Conservation (phyloP, 2,888 invertebrate genomes). For the Odontocerum albicorne region DNA sequence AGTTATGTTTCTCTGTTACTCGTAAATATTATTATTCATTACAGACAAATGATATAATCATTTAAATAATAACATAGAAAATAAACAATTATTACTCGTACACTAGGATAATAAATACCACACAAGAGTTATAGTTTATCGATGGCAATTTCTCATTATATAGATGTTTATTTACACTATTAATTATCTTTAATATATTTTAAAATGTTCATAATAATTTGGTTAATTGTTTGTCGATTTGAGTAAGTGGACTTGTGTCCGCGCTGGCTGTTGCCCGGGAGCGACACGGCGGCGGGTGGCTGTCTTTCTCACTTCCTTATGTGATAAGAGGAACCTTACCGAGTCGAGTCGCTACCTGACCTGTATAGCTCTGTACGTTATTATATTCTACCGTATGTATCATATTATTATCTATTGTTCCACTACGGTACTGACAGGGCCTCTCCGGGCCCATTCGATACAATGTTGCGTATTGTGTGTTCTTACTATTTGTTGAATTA, state of each 20-base stretch:
- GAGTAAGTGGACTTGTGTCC: background rate
- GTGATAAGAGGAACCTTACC: slow-evolving; percentile 31
- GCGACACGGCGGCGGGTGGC: background rate
- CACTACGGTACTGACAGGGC: no score
- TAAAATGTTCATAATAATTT: no score
- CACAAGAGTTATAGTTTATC: no score
- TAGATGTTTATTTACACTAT: no score
- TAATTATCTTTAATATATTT: no score
- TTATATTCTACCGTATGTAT: no score
- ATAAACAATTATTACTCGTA: no score
- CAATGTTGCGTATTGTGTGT: slow-evolving; percentile 1
- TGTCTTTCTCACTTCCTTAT: slow-evolving; percentile 29
- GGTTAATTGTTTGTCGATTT: background rate
- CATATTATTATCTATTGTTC: no score
- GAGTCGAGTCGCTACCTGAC: slow-evolving; percentile 29
- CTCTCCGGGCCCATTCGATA: slow-evolving; percentile 4
- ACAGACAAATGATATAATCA: slow-evolving; percentile 17
- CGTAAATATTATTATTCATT: background rate
- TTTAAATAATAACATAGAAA: slow-evolving; percentile 11
- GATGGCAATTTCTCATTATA: no score
- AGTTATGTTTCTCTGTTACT: slow-evolving; percentile 10
- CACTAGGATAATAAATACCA: no score
- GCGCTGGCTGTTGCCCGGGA: background rate
- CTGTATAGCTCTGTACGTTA: no score
- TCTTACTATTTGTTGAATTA: slow-evolving; percentile 18